Evolutionary conservation across 2,113 vertebrate genomes (phyloP), one percentile per base, ranked within the genome.

Genomic region (Plecturocebus donacophilus): DNA sequence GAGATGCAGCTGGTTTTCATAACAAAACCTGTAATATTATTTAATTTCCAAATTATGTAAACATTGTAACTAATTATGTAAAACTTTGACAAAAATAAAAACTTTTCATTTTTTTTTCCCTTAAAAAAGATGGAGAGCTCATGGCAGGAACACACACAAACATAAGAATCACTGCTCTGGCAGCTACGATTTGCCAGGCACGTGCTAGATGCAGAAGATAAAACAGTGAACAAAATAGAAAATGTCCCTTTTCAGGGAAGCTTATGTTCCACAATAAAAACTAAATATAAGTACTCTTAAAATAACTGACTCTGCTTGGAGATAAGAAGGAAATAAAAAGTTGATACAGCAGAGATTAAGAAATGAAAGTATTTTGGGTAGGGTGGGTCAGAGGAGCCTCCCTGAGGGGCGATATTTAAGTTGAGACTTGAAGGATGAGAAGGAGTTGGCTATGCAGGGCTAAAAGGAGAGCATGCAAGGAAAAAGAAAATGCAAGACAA

Each of bases 31-130:
- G 1, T 1, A 84, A 40, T 40, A 58, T 64, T 90, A 85, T 8
- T 92, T 70, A 58, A 92, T 90, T 90, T 61, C 79, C 35, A 17
- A 77, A 56, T 89, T 87, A 87, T 40, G 45, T 35, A 94, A 92
- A 87, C n/a, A 38, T 32, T 49, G 38, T 32, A 79, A 71, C 42
- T 66, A 93, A 75, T n/a, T 61, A 75, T 8, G n/a, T 4, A 80
- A 91, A 91, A 75, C 70, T 11, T 38, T 56, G 70, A 70, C 80
- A 88, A 58, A 95, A 88, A 73, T 30, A 90, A 80, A 85, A 42
- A n/a, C 47, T 64, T 87, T 32, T 38, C 42, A n/a, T 27, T 19
- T 10, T 54, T 73, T 73, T 4, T 12, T 1, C 11, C 1, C 70
- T 47, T 30, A 27, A 84, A 81, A 89, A 87, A 49, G 45, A 76